Evolutionary conservation across 2,113 vertebrate species (phyloP), one percentile per base, ranked within the genome.

Genomic region (Amblyornis subalaris): DNA sequence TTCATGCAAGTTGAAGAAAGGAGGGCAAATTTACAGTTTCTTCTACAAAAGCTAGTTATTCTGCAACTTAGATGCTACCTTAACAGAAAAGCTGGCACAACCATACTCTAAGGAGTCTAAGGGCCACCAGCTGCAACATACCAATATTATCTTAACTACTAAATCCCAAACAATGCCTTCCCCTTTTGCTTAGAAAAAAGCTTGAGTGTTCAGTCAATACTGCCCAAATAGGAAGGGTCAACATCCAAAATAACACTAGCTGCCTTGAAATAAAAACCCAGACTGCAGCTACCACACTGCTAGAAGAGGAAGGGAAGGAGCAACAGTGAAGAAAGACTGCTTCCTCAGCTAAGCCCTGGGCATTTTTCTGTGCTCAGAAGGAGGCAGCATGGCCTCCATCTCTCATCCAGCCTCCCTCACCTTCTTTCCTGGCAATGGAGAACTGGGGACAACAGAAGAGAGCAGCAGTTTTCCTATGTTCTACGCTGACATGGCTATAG

Each of bases 311-410:
- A 13, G 28, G 15, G 45, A 83, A 66, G 50, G 26, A 80, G 26
- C 12, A 62, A n/a, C 29, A 69, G 23, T 7, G 22, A 78, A 33
- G 29, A n/a, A 5, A 82, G 12, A 16, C 15, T 20, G 12, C 36
- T 64, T 60, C 33, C 19, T 76, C 62, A 90, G 36, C 44, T 47
- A 51, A 85, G 35, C 31, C n/a, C 19, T 36, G 20, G n/a, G 31
- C 20, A 47, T 31, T 83, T 57, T 69, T 58, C 15, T 66, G 38
- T 26, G 33, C n/a, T 45, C 67, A 70, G 20, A 53, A 67, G 31
- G 15, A n/a, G 26, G 42, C 20, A 65, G 23, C 0, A 4, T 3
- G 25, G 33, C 23, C 18, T 20, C 28, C 3, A 3, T 16, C 5
- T 57, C 67, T 35, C 57, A 79, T 13, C 13, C 44, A 40, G 14